These are phyloP conservation scores for Poecilus cupreus DNA, from an alignment of 2,888 invertebrate genomes.

Conservation along the genomic window DNA sequence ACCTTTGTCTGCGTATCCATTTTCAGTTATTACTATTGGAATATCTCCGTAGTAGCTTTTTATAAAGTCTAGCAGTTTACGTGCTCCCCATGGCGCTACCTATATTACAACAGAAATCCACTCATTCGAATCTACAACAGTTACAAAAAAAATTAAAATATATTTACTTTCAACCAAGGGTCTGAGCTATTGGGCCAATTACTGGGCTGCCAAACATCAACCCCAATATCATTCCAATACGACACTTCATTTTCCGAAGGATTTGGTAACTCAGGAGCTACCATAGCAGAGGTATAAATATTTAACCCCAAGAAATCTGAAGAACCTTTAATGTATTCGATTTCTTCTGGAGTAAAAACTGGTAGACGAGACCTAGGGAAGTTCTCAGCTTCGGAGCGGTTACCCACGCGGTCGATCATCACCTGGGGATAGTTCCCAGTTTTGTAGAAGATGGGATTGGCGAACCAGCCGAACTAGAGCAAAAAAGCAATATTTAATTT, in stretches of 20 bases:
- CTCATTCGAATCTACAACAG: too few relatives aligned
- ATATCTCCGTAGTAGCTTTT: slow-evolving; percentile 72
- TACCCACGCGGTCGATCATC: slow-evolving; percentile 75
- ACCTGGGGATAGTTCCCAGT: slow-evolving; percentile 77
- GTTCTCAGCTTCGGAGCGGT: slow-evolving; percentile 75
- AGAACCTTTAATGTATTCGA: slow-evolving; percentile 70
- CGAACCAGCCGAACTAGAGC: slow-evolving; percentile 73
- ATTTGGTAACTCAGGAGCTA: not conserved
- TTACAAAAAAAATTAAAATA: not conserved
- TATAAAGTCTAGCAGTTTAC: slow-evolving; percentile 74
- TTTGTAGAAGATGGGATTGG: slow-evolving; percentile 75
- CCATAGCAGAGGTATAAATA: slow-evolving; percentile 70
- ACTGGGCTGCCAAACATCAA: slow-evolving; percentile 70
- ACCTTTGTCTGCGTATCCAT: slow-evolving; percentile 75
- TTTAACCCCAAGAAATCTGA: slow-evolving; percentile 75
- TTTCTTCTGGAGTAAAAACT: slow-evolving; percentile 75
- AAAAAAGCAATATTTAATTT: too few relatives aligned
- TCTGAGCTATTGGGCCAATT: slow-evolving; percentile 73
- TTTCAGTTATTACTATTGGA: slow-evolving; percentile 76
- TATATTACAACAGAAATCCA: slow-evolving; percentile 43
- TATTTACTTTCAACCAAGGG: slow-evolving; percentile 72
- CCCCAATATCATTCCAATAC: slow-evolving; percentile 69
- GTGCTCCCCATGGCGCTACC: slow-evolving; percentile 77
- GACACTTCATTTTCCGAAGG: slow-evolving; percentile 5
- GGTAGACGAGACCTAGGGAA: slow-evolving; percentile 73